These are phyloP conservation scores for Vanessa atalanta DNA, from an alignment of 1,140 invertebrate species.

Conservation along the genomic window DNA sequence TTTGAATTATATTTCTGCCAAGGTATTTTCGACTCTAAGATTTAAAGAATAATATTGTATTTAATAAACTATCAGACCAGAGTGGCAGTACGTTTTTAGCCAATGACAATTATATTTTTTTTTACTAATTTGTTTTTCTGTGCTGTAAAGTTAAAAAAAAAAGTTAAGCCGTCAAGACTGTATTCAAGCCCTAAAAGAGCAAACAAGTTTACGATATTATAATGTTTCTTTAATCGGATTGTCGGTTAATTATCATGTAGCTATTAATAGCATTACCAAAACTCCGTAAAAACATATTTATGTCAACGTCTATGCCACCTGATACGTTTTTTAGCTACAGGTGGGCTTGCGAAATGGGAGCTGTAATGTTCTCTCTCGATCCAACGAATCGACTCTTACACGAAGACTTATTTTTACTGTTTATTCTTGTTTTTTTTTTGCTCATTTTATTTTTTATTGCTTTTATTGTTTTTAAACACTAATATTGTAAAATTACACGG, in stretches of 20 bases:
- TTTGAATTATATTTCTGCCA: too few relatives aligned
- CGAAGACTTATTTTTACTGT: neutral
- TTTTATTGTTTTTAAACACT: too few relatives aligned
- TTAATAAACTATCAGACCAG: too few relatives aligned
- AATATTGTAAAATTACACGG: too few relatives aligned
- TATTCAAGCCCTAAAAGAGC: neutral
- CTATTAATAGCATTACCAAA: constrained; percentile 15
- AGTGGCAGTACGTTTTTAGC: neutral
- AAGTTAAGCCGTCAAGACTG: too few relatives aligned
- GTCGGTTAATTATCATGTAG: constrained; percentile 16
- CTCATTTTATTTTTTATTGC: too few relatives aligned
- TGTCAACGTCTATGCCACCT: constrained; percentile 52
- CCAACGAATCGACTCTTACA: neutral
- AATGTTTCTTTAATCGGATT: constrained; percentile 16
- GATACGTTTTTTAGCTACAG: constrained; percentile 52
- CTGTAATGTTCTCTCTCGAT: constrained; percentile 18
- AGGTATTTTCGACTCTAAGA: too few relatives aligned
- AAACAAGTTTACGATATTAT: neutral
- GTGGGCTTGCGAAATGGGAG: constrained; percentile 48
- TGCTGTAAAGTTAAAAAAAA: too few relatives aligned
- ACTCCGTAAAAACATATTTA: constrained; percentile 21
- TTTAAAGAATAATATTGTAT: too few relatives aligned
- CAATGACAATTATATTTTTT: neutral
- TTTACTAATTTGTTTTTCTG: too few relatives aligned
- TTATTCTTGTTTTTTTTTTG: neutral